phyloP scores from a whole-genome alignment of 2,888 invertebrate species.

The Yponomeuta malinellus region DNA sequence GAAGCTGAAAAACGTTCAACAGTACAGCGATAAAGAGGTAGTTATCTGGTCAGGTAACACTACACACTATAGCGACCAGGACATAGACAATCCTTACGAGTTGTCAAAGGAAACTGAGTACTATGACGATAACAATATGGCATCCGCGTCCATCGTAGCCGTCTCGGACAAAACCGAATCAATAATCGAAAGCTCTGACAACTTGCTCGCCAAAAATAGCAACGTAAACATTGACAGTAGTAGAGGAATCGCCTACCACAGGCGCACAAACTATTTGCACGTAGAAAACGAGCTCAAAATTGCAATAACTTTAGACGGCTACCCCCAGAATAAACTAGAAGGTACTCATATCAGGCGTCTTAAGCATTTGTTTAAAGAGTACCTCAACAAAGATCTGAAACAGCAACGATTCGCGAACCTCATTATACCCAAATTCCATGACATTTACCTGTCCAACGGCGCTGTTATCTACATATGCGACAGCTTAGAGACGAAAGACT shows the following conservation, averaged over 20 bases:
- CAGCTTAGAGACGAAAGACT: constrained; percentile 63
- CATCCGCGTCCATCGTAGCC: constrained; percentile 33
- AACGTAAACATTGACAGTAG: constrained; percentile 59
- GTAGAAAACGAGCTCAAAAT: constrained; percentile 60
- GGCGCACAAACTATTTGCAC: constrained; percentile 62
- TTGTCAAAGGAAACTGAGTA: constrained; percentile 21
- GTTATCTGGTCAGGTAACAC: constrained; percentile 48
- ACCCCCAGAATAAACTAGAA: constrained; percentile 59
- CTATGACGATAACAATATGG: constrained; percentile 20
- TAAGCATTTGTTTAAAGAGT: constrained; percentile 61
- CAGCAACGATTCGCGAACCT: constrained; percentile 50
- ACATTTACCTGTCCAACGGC: constrained; percentile 60
- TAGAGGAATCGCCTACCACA: constrained; percentile 60
- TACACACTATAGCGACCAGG: constrained; percentile 28
- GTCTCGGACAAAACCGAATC: constrained; percentile 53
- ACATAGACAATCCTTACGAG: constrained; percentile 24
- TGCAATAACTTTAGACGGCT: constrained; percentile 58
- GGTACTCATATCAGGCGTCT: constrained; percentile 57
- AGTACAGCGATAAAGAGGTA: constrained; percentile 44
- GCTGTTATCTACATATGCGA: constrained; percentile 67
- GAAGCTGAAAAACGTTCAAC: constrained; percentile 47
- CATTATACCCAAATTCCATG: constrained; percentile 63
- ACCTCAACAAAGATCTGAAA: constrained; percentile 59
- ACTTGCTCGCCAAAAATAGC: constrained; percentile 42
- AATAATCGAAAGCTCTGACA: constrained; percentile 45